Evolutionary conservation across 2,888 invertebrate species (phyloP).

Genomic region (Pherbina coryleti): DNA sequence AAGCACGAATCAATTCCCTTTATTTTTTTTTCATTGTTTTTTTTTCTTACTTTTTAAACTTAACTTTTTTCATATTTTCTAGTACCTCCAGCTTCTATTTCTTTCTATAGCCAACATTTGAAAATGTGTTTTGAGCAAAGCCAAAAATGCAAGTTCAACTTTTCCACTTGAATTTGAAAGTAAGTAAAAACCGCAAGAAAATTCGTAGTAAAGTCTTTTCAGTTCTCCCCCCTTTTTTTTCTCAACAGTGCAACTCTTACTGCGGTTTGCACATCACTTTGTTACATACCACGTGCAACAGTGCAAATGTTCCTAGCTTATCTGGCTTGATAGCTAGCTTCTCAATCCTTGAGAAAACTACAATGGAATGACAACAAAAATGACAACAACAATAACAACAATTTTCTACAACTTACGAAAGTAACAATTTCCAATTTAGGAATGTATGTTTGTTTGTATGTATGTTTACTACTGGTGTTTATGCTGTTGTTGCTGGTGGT

Average conservation of each 20-base stretch:
- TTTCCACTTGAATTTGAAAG: conserved; percentile 36
- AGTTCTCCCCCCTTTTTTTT: background rate
- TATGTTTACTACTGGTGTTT: background rate
- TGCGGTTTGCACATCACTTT: conserved; percentile 18
- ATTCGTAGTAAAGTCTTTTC: background rate
- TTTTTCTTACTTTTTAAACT: too few relatives aligned
- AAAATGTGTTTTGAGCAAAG: background rate
- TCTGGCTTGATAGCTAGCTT: background rate
- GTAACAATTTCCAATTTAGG: conserved; percentile 48
- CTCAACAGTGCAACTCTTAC: background rate
- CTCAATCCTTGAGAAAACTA: conserved; percentile 11
- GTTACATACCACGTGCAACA: conserved; percentile 14
- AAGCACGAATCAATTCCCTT: too few relatives aligned
- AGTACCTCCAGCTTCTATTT: background rate
- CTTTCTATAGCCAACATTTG: background rate
- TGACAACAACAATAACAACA: conserved; percentile 40
- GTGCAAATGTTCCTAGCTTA: background rate
- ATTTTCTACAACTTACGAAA: conserved; percentile 36
- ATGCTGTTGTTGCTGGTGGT: conserved; percentile 6
- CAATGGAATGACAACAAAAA: conserved; percentile 38
- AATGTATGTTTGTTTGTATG: conserved; percentile 10
- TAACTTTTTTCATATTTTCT: too few relatives aligned
- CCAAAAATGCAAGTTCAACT: conserved; percentile 36
- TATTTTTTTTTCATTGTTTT: too few relatives aligned
- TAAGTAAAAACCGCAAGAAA: conserved; percentile 18